Base-by-base conservation (phyloP, 2,888 invertebrate genomes). In the Epiblema foenella region DNA sequence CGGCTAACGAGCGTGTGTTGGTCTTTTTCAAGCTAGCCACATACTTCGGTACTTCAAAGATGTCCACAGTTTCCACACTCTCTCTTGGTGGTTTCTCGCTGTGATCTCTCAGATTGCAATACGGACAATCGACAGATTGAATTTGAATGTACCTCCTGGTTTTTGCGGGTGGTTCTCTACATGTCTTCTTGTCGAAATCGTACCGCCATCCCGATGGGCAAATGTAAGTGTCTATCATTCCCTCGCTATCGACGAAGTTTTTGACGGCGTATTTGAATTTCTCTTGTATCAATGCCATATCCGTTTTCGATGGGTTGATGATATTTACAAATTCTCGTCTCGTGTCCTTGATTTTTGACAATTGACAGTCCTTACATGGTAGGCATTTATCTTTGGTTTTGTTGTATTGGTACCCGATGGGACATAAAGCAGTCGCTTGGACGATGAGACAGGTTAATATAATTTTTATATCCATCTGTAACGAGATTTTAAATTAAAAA, bases 401-500 rank as follows among this genome's bases (percentile, higher is more conserved):
- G 18, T 33, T 29, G 12, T 46, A 39, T 46, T 18, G 2, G 17
- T 2, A 46, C 0, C 56, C 24, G 5, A 46, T 17, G 3, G 56
- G 65, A 7, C 65, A 56, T 8, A 65, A 9, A 0, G 65, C 24
- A 1, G 56, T 12, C 4, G 42, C 46, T 37, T 46, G 17, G 0
- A 12, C 65, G 29, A 42, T 12, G 29, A 56, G 29, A 17, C 29
- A 42, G 7, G 15, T 7, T 42, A 65, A 5, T 65, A 56, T 11
- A 59, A 54, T 20, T 59, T 46, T 65, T 17, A 62, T 39, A n/a
- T 20, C 9, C 64, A 54, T 64, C 64, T 65, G 59, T 37, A 70
- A 64, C 17, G 7, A 64, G 64, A 58, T 58, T 63, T 57, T 69
- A 46, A 62, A 57, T 69, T 63, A 67, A 59, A 42, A 42, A 65